Evolutionary conservation across 2,113 vertebrate genomes (phyloP), one percentile per base, ranked within the genome.

Genomic region (Eulemur rufifrons): DNA sequence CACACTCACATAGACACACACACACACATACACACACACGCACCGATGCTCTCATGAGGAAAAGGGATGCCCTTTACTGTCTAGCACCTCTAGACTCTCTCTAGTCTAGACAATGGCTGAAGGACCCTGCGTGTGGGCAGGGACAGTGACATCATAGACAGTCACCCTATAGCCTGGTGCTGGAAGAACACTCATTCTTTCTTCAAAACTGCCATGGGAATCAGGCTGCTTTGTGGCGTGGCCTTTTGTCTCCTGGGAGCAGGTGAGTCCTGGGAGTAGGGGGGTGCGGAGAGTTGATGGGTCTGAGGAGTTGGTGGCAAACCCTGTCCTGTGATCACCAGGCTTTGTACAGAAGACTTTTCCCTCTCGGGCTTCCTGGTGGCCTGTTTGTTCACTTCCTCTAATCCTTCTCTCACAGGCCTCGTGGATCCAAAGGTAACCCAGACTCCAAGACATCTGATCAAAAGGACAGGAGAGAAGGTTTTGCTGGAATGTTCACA

Each of bases 271-370:
- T 37, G 18, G 42, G 50, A 52, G 29, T 39, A 7, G 3, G 2
- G 2, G 10, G 23, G 97, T 98, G 59, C 91, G 97, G 2, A 80
- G 85, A 96, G 63, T 63, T 92, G 96, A 94, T 98, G 83, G 80
- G 94, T 76, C 20, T 4, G 42, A 23, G 39, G n/a, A 42, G 17
- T 39, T 6, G 10, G 5, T 12, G 8, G 34, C 23, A 91, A 93
- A 64, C 5, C 14, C 23, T 78, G 8, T 34, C 47, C 10, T 78
- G 0, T 18, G 29, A 50, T 17, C 50, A 66, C 50, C 47, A 69
- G 32, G n/a, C 6, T 32, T 52, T 59, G 20, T 1, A 37, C 21
- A 54, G 0, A 23, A 59, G 13, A 21, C 0, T 63, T 45, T n/a
- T 34, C 23, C 52, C 45, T 37, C 39, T 47, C 5, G 1, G 3